Evolutionary conservation across 1,140 invertebrate species (phyloP), one percentile per base, ranked within the genome.

Genomic region (Atta cephalotes): DNA sequence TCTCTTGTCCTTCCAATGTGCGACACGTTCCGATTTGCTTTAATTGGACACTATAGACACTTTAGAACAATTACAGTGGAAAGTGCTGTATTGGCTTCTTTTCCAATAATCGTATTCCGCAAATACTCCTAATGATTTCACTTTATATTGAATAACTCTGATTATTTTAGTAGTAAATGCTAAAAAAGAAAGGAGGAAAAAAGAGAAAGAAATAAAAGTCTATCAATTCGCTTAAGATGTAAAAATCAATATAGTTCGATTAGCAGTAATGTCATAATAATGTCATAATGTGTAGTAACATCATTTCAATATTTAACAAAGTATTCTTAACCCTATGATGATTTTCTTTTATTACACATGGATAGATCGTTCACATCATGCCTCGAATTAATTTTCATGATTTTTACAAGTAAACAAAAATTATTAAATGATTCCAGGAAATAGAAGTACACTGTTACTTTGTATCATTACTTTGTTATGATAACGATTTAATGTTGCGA

Each of bases 21-120:
- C 78, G 63, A 74, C 70, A 51, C 58, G 68, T 74, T 76, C 31
- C 70, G 39, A 84, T 76, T 84, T 39, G 39, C 58, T 76, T 84
- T 84, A 84, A 84, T 84, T 76, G 70, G 70, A 76, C 39, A 21
- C 25, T 28, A 21, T 39, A 35, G 70, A 63, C 56, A 63, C 39
- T 76, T 39, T n/a, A 35, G 56, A 35, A 49, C 68, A 35, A 74
- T 82, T 84, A 76, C 53, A 4, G 14, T 51, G 28, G 4, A 56
- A 74, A 25, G 56, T 82, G 25, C 25, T 60, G 31, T 72, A 60
- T 12, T 18, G 25, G n/a, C 16, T 72, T n/a, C 53, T 82, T 74
- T 82, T 31, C 35, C 39, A 12, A 35, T 72, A 72, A 82, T 82
- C 21, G 66, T 81, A 71, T 81, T 81, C 35, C 80, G 14, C 53